Base-by-base conservation (phyloP, 64 coral and sea anemone species). In the Stylophora pistillata region DNA sequence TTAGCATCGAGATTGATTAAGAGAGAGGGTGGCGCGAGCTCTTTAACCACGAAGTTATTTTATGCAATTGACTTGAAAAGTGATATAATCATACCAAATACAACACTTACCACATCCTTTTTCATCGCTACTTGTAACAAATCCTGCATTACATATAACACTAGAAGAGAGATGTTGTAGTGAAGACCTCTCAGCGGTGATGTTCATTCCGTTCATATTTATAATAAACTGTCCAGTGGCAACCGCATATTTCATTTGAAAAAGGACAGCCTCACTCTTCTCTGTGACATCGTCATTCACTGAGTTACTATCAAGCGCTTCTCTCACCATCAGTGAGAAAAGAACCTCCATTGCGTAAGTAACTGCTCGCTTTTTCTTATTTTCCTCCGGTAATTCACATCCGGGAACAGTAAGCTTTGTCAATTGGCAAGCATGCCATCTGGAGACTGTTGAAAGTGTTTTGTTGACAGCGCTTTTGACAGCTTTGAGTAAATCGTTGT, bases 91-190 rank as follows among this genome's bases (percentile, higher is more conserved):
- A 18, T 31, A 89, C 10, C 47, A 55, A 15, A 28, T 25, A 16
- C 15, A 85, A 85, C 32, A 69, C 63, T 80, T 72, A 89, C 88
- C 88, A 89, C 88, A 89, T 69, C 61, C 62, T 18, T 47, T 25
- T 25, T 54, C 53, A 56, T 78, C 61, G 15, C 25, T 78, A 32
- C 76, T 81, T 71, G 76, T 77, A 32, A 89, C 75, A 78, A 68
- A 89, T 5, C 88, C 88, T 16, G 47, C 54, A 70, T 14, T 72
- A 12, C 88, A 89, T 2, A 62, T 71, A 15, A 79, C 55, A 59
- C 30, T 53, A 14, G 77, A 80, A 21, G 41, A 37, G 15, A 89
- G 62, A 37, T 81, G 78, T 10, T 81, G 62, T 30, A 89, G 33
- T 54, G 88, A 89, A 20, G 88, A 72, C 34, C 52, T 58, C 7